Evolutionary conservation across 2,888 invertebrate species (phyloP), one percentile per base, ranked within the genome.

Genomic region (Cephus spinipes): DNA sequence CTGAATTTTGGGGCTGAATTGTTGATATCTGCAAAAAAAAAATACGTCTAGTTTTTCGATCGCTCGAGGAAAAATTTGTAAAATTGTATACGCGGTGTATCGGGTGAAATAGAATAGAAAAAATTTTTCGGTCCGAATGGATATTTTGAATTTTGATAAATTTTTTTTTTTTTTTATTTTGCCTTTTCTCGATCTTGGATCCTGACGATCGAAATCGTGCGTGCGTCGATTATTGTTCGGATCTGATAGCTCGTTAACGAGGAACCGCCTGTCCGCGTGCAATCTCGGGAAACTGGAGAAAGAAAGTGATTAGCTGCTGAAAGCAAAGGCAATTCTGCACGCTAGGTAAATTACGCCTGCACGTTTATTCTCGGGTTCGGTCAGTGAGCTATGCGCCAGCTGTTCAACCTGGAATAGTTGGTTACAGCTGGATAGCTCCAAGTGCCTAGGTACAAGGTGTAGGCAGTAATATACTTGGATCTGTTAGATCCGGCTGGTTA

Each of bases 281-380:
- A 32, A 9, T 23, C 71, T 71, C 12, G 12, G 31, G 12, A 32
- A 71, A 31, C 12, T 31, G 6, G 71, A 0, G 6, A 33, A 71
- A 71, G 71, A 71, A 33, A 71, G 71, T 71, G 71, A 71, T 31
- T 71, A 71, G 71, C 12, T 23, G 71, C 30, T 31, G 71, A 71
- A 71, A 71, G 31, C 71, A 31, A 32, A 71, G 71, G 55, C 15
- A 55, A 23, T 23, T 23, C 9, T 9, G 23, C 55, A 23, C 55
- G 23, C 23, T 55, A 23, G 55, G 2, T 2, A 55, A 55, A 55
- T 71, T 71, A 71, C 71, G 71, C 4, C 12, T 71, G 71, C 15
- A 71, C 15, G 31, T 15, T 71, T 71, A 12, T 32, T 31, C 31
- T 31, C 6, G 71, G 11, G 71, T 11, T 31, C 71, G 71, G 23